These are phyloP conservation scores for Mesorhabditis sp. DNA, from an alignment of 2,888 invertebrate species.

Conservation along the genomic window DNA sequence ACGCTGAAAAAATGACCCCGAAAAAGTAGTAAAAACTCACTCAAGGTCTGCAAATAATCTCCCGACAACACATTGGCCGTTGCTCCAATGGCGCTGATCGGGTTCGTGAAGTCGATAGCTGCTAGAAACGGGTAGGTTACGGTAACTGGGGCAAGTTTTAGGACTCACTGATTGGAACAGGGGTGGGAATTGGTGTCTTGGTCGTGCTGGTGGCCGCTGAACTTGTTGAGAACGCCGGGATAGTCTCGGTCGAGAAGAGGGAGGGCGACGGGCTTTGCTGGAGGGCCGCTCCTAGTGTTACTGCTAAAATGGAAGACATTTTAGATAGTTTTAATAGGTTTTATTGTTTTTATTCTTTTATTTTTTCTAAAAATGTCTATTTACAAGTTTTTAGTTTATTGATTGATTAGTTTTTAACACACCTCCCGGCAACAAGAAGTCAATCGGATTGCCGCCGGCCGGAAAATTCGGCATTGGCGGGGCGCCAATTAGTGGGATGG, in stretches of 20 bases:
- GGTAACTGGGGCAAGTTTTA: background rate
- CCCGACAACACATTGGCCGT: slow-evolving; percentile 41
- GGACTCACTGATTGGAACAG: slow-evolving; percentile 8
- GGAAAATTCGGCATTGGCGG: slow-evolving; percentile 39
- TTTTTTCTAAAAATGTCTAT: background rate
- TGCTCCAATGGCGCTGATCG: slow-evolving; percentile 21
- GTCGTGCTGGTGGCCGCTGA: slow-evolving; percentile 2
- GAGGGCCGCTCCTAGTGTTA: background rate
- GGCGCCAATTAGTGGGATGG: slow-evolving; percentile 49
- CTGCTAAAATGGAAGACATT: too few relatives aligned
- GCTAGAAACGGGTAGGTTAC: background rate
- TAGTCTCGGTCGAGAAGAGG: slow-evolving; percentile 17
- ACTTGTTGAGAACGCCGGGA: background rate
- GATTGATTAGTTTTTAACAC: background rate
- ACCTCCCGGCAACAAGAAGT: slow-evolving; percentile 33
- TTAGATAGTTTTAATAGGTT: too few relatives aligned
- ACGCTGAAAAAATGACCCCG: too few relatives aligned
- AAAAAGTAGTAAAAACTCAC: background rate
- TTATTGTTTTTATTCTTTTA: slow-evolving; percentile 6
- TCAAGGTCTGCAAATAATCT: slow-evolving; percentile 17
- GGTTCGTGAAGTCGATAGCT: background rate
- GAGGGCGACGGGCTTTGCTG: slow-evolving; percentile 24
- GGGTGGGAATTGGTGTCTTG: background rate
- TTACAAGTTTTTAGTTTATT: too few relatives aligned
- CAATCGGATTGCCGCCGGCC: slow-evolving; percentile 27